Evolutionary conservation across 2,888 invertebrate species (phyloP).

Genomic region (Balanococcus diminutus): DNA sequence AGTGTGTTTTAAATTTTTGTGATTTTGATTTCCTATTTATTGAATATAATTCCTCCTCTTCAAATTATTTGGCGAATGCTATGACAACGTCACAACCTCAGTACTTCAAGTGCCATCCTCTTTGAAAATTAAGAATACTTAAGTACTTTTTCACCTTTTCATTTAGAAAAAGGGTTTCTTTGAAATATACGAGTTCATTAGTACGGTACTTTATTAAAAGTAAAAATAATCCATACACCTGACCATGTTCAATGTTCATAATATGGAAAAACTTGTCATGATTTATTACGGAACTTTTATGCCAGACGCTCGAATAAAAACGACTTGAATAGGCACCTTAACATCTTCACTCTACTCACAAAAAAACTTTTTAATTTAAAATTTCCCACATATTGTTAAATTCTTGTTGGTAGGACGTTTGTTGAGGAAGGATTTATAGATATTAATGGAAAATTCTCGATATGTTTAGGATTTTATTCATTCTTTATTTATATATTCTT

Average conservation of each 20-base stretch:
- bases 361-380: not conserved
- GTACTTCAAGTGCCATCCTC: too few relatives aligned
- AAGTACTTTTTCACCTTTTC: too few relatives aligned
- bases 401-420: too few relatives aligned
- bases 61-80: not conserved
- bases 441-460: not conserved
- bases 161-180: not conserved
- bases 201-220: not conserved
- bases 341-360: not conserved
- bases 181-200: not conserved
- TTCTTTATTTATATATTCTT: not conserved
- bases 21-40: too few relatives aligned
- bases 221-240: not conserved
- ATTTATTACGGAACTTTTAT: not conserved
- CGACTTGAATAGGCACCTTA: not conserved
- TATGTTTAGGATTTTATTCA: not conserved
- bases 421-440: not conserved
- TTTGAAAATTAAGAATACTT: too few relatives aligned
- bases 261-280: not conserved
- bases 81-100: not conserved
- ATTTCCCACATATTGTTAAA: too few relatives aligned
- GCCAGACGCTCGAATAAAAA: not conserved
- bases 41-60: too few relatives aligned
- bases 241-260: not conserved
- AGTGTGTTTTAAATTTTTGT: too few relatives aligned